Conservation (phyloP, 2,797 vertebrate species). For the Emys orbicularis region DNA sequence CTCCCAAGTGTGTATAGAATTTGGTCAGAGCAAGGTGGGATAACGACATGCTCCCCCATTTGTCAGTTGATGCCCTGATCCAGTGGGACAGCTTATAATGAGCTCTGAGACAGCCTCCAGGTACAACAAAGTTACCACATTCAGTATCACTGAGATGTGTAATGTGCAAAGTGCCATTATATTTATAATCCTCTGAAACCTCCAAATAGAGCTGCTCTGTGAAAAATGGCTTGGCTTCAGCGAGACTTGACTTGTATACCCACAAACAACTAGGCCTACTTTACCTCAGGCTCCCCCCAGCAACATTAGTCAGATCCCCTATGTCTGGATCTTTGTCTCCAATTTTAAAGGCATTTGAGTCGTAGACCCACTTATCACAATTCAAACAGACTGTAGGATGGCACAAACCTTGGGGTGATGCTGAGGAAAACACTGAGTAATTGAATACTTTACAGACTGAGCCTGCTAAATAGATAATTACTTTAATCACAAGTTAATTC, state of each 20-base stretch:
- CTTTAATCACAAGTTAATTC: neutral
- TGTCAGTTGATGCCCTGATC: neutral
- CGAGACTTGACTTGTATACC: neutral
- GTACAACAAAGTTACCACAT: neutral
- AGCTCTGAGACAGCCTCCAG: neutral
- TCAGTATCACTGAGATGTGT: neutral
- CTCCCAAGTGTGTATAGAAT: neutral
- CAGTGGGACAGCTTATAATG: accelerated
- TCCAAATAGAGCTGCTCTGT: neutral
- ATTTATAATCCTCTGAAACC: neutral
- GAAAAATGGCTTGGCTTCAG: neutral
- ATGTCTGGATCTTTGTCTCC: neutral
- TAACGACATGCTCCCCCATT: neutral
- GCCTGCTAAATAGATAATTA: neutral
- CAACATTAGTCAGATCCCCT: neutral
- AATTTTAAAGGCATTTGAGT: neutral
- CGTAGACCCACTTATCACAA: neutral
- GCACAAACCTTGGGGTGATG: neutral
- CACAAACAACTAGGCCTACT: neutral
- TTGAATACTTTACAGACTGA: neutral
- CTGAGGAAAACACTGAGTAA: neutral
- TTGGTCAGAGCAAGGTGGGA: neutral
- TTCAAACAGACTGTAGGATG: neutral
- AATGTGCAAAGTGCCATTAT: neutral
- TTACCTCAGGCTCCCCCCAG: neutral